Conservation (phyloP, 2,888 invertebrate species). For the Ecdyonurus torrentis region DNA sequence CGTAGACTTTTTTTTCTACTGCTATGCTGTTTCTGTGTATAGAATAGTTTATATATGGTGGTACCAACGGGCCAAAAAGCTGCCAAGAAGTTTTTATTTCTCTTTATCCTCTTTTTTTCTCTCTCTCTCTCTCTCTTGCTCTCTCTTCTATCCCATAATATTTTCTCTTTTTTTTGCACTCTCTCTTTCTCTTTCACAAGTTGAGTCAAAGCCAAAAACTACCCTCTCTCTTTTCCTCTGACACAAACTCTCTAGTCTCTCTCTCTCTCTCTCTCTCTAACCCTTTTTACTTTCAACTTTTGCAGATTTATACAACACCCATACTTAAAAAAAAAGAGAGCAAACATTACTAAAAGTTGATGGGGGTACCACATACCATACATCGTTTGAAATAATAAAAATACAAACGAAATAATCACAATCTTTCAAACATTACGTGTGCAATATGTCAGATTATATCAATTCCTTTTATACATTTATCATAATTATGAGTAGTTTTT, state of each 20-base stretch:
- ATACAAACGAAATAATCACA: no score
- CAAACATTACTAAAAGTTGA: no score
- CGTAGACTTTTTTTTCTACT: background rate
- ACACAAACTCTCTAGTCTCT: background rate
- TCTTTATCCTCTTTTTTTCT: background rate
- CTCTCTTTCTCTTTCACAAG: background rate
- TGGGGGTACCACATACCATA: background rate
- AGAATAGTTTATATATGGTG: no score
- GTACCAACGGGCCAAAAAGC: no score
- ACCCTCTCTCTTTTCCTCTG: no score
- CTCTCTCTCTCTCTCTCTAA: background rate
- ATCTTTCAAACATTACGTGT: no score
- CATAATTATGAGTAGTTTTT: no score
- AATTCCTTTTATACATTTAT: no score
- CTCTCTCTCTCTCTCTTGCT: background rate
- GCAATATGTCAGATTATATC: no score
- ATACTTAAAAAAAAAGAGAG: background rate
- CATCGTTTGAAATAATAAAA: no score
- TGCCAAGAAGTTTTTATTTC: background rate
- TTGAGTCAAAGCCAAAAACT: background rate
- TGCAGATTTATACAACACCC: background rate
- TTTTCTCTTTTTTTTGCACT: background rate
- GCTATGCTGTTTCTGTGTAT: background rate
- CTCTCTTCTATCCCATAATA: background rate
- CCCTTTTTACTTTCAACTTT: background rate